Conservation (phyloP, 2,888 invertebrate species). For the Prosopocoilus inquinatus region DNA sequence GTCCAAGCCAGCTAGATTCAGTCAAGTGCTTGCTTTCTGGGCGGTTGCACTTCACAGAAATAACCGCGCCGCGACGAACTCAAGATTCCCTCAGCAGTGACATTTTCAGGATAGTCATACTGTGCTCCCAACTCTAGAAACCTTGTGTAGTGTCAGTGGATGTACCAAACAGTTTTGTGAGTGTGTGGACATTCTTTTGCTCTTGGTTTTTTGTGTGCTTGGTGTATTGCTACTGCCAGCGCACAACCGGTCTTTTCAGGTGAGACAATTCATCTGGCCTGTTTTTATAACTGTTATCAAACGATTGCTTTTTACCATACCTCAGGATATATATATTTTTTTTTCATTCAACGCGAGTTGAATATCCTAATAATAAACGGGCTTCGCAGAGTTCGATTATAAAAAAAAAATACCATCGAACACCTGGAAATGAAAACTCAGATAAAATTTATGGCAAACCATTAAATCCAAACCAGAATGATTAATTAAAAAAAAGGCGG, state of each 20-base stretch:
- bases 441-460: no score
- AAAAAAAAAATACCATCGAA: no score
- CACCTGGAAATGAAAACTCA: no score
- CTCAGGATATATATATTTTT: background rate
- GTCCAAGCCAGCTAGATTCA: conserved; percentile 19
- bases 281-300: conserved; percentile 39
- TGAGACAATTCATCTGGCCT: conserved; percentile 33
- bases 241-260: conserved; percentile 39
- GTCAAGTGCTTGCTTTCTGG: conserved; percentile 21
- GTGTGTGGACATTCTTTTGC: background rate
- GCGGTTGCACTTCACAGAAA: conserved; percentile 22
- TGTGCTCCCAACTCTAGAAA: background rate
- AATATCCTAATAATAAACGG: background rate
- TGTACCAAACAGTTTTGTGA: conserved; percentile 3
- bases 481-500: no score
- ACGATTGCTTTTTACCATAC: conserved; percentile 4
- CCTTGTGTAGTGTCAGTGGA: conserved; percentile 1
- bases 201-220: conserved; percentile 1
- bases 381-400: no score
- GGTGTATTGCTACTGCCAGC: conserved; percentile 16
- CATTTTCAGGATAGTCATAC: background rate
- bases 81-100: background rate
- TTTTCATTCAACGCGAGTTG: conserved; percentile 1
- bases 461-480: no score
- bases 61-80: conserved; percentile 7